phyloP scores from a whole-genome alignment of 2,888 invertebrate genomes.

The Seira musarum region DNA sequence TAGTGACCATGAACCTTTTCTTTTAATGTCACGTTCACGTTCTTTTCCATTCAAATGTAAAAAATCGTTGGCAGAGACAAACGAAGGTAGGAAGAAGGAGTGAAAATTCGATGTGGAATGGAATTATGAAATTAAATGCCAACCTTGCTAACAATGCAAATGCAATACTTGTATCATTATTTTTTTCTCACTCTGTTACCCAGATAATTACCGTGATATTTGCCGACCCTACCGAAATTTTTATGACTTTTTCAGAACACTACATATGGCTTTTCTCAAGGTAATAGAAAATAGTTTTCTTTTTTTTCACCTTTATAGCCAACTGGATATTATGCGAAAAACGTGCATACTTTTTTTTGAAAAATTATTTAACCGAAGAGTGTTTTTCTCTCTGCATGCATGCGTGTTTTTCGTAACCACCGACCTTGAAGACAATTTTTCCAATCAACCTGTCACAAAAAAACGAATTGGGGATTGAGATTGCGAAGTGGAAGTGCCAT shows the following conservation, averaged over 20 bases:
- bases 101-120: too few relatives aligned
- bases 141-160: too few relatives aligned
- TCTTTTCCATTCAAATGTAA: not conserved
- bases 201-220: slow-evolving; percentile 17
- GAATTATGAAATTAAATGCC: too few relatives aligned
- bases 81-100: not conserved
- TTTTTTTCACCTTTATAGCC: not conserved
- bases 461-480: not conserved
- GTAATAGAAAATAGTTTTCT: not conserved
- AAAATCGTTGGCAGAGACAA: not conserved
- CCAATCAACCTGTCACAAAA: slow-evolving; percentile 38
- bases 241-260: slow-evolving; percentile 18
- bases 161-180: too few relatives aligned
- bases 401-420: not conserved
- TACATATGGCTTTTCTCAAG: not conserved
- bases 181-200: too few relatives aligned
- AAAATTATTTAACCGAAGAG: not conserved
- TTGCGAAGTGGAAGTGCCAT: not conserved
- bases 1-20: not conserved
- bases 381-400: not conserved
- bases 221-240: slow-evolving; percentile 14
- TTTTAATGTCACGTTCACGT: not conserved
- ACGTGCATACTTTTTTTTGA: too few relatives aligned
- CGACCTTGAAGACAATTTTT: slow-evolving; percentile 53
- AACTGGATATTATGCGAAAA: not conserved